Evolutionary conservation across 2,797 vertebrate species (phyloP), one percentile per base, ranked within the genome.

Genomic region (Pantherophis vulpinus): DNA sequence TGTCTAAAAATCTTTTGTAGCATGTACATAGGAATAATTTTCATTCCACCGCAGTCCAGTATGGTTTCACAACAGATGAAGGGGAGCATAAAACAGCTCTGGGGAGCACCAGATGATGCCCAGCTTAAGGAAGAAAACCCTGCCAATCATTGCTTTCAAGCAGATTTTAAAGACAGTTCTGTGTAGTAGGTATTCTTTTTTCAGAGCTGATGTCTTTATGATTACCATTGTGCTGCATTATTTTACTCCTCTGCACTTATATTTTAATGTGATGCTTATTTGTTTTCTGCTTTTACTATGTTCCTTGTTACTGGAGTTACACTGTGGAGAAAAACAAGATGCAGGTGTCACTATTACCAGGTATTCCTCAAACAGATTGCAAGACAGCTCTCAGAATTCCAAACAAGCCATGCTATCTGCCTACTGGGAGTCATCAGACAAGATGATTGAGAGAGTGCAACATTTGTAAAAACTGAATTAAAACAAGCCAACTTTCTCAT

Each of bases 11-110:
- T n/a, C 13, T n/a, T 70, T 63, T 89, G 47, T 2, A 86, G 11
- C 93, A 61, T 42, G 47, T 32, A 63, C 90, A 91, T 55, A 89
- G 61, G 66, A 91, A 79, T 91, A 13, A 63, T 86, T 93, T 93
- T 51, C 58, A 47, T 89, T 74, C 70, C 55, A n/a, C 58, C 37
- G 1, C n/a, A 32, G 56, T 89, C 70, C 59, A 91, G 42, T 83
- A 29, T 47, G 25, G 32, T 51, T 89, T 61, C 14, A 63, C 42
- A 27, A 51, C 37, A 29, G 25, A 63, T n/a, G 88, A 63, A 89
- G 23, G 58, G 54, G 13, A 20, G 27, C 51, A n/a, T 54, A 56
- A 51, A 54, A 87, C 29, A 2, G 74, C 74, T 25, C 74, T 23
- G 37, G 74, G 37, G 79, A 47, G 10, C 79, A 83, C 42, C 4